These are phyloP conservation scores for Phalacrocorax aristotelis DNA, from an alignment of 2,113 vertebrate genomes.

Conservation along the genomic window DNA sequence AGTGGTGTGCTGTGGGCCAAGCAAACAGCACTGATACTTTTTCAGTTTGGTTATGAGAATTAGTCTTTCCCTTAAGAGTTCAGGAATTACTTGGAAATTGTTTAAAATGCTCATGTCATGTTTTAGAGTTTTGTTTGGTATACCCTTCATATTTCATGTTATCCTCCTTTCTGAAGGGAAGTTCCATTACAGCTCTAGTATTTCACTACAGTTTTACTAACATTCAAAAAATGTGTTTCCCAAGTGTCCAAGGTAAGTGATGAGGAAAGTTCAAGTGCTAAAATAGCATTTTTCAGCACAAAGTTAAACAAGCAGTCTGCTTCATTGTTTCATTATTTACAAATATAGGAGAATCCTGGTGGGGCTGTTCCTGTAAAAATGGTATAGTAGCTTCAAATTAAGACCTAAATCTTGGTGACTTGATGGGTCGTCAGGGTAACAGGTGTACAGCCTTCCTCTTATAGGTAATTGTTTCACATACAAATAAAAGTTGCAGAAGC, in stretches of 20 bases:
- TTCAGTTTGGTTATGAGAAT: background rate
- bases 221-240: background rate
- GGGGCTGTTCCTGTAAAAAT: background rate
- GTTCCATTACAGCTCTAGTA: background rate
- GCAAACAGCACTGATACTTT: background rate
- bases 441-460: background rate
- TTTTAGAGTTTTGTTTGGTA: background rate
- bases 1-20: background rate
- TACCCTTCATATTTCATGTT: background rate
- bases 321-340: background rate
- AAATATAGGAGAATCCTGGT: background rate
- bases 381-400: background rate
- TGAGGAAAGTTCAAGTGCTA: background rate
- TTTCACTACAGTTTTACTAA: background rate
- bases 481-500: background rate
- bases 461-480: background rate
- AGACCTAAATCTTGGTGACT: conserved; percentile 6
- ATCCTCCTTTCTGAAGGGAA: background rate
- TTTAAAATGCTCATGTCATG: background rate
- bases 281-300: background rate
- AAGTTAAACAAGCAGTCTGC: background rate
- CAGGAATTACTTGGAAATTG: background rate
- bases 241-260: background rate
- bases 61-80: background rate
- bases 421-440: background rate